A percentile compares a stretch with the other conserved stretches of the same genome.
Conservation (phyloP, 2,113 vertebrate species). For the Perca fluviatilis region DNA sequence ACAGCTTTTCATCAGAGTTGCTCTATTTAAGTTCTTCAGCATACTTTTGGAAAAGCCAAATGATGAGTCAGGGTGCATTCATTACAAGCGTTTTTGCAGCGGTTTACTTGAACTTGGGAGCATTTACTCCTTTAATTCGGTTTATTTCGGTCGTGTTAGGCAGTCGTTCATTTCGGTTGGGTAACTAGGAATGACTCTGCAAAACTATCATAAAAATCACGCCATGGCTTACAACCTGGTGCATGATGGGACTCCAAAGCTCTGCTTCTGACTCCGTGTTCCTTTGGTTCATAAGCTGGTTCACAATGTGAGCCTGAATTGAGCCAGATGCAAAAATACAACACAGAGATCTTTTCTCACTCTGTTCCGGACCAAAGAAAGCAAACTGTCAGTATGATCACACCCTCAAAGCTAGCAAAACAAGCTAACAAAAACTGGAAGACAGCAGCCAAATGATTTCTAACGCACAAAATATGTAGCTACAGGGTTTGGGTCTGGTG, state of each 20-base stretch:
- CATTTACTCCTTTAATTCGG: not conserved
- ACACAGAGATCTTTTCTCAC: not conserved
- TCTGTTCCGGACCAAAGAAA: constrained; percentile 31
- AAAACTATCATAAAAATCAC: not conserved
- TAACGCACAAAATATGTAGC: constrained; percentile 33
- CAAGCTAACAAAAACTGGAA: constrained; percentile 31
- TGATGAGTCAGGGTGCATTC: constrained; percentile 2
- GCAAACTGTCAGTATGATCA: constrained; percentile 39
- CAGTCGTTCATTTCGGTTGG: not conserved
- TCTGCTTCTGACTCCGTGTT: not conserved
- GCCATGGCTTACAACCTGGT: not conserved
- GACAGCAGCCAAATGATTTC: not conserved
- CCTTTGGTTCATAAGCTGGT: not conserved
- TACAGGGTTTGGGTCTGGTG: not conserved
- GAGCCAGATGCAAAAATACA: constrained; percentile 3
- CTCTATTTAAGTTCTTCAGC: constrained; percentile 8
- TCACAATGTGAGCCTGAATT: not conserved
- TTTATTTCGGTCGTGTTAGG: not conserved
- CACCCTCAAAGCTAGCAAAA: constrained; percentile 36
- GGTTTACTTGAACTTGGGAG: constrained; percentile 8
- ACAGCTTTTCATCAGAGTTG: not conserved
- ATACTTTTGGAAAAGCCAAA: not conserved
- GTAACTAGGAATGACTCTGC: not conserved
- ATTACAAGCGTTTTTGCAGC: not conserved
- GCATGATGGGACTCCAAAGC: not conserved